Evolutionary conservation across 1,140 invertebrate species (phyloP).

Genomic region (Lethrus apterus): DNA sequence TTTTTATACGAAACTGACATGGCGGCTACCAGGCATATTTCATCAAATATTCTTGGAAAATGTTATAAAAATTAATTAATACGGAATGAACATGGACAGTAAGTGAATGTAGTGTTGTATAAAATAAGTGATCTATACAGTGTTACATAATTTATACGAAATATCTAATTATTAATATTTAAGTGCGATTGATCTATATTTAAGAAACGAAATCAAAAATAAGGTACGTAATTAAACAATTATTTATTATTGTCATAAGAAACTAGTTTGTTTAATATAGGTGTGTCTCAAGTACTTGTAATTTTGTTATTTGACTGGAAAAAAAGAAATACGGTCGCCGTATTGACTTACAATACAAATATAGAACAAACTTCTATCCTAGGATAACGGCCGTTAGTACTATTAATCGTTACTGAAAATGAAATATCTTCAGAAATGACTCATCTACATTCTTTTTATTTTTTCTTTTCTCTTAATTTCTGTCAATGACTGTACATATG

Average conservation of each 20-base stretch:
- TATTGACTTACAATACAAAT: no score
- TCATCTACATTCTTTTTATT: neutral
- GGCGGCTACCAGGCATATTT: conserved; percentile 22
- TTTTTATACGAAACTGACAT: conserved; percentile 35
- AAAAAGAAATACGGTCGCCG: no score
- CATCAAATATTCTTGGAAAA: conserved; percentile 15
- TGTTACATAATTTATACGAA: conserved; percentile 12
- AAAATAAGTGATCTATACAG: conserved; percentile 13
- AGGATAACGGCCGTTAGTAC: neutral
- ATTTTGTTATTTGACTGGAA: no score
- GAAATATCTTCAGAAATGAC: conserved; percentile 7
- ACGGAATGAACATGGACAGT: conserved; percentile 8
- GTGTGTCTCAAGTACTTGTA: no score
- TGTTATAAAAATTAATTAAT: conserved; percentile 11
- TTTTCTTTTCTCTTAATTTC: conserved; percentile 11
- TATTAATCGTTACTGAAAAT: neutral
- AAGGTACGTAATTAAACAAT: no score
- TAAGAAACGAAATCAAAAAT: neutral
- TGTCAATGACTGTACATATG: conserved; percentile 14
- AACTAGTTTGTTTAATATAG: no score
- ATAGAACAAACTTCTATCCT: neutral
- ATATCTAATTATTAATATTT: conserved; percentile 3
- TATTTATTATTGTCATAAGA: no score
- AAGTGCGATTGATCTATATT: neutral
- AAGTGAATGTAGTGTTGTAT: conserved; percentile 7